Evolutionary conservation across 2,113 vertebrate species (phyloP), one percentile per base, ranked within the genome.

Genomic region (Platycercus adscitus): DNA sequence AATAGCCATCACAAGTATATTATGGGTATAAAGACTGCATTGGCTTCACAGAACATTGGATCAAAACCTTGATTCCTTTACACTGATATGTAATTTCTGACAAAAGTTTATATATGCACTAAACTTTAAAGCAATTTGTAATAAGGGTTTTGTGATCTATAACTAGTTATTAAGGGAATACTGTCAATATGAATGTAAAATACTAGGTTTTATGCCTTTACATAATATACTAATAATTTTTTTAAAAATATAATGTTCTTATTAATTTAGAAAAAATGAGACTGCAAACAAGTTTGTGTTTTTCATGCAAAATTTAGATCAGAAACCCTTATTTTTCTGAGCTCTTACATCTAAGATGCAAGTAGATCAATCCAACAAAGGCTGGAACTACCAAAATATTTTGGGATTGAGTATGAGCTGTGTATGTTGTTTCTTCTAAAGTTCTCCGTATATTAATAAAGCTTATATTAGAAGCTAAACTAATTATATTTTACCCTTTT

Each of bases 1-100:
- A 80, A 64, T 19, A 82, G 9, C 16, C 11, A 64, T 65, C 44
- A 53, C 11, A 46, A 77, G 8, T 61, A 49, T 21, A 11, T 56
- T 28, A 46, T 23, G 8, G 11, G 19, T 76, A 10, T 55, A 50
- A 81, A 72, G 31, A 49, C 5, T 52, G 7, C 60, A 29, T 24
- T 64, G 13, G 0, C 5, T 81, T 79, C 17, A 28, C 0, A 1
- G 24, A 18, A 60, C 7, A 2, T 21, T 65, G 33, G 29, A 73
- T 63, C 50, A 65, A 75, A 82, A 10, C 20, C 35, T 87, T 53
- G 49, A 44, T 82, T 90, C 21, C 24, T 49, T 44, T 75, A 75
- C 11, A 52, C 10, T 71, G 14, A 24, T 66, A 71, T 3, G 12
- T 44, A 68, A 64, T 89, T 69, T 87, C 17, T 75, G 28, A 21